Evolutionary conservation across 2,797 vertebrate species (phyloP).

Genomic region (Babyrousa celebensis): DNA sequence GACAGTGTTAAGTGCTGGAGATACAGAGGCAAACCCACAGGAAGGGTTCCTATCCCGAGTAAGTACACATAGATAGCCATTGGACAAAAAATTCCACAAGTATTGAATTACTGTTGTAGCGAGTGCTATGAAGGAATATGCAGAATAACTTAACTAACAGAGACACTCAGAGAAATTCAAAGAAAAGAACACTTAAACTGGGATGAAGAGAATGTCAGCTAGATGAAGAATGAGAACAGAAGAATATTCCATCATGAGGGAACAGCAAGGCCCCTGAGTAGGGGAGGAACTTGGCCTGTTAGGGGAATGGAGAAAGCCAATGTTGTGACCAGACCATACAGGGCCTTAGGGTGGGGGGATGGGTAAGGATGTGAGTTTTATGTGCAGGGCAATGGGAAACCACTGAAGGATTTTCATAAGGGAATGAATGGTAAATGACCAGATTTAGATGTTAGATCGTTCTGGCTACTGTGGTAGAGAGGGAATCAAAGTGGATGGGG

Average conservation of each 20-base stretch:
- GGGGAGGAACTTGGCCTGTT: background rate
- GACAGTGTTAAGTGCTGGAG: background rate
- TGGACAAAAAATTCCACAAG: background rate
- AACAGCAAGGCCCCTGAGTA: background rate
- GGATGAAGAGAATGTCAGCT: background rate
- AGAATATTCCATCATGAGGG: background rate
- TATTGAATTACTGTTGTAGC: background rate
- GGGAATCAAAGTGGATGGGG: background rate
- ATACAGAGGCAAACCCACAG: slow-evolving; percentile 2
- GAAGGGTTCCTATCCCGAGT: background rate
- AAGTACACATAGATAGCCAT: too few relatives aligned
- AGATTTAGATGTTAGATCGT: background rate
- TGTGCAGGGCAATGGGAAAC: background rate
- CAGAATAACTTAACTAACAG: background rate
- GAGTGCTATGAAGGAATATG: background rate
- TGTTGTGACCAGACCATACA: fast-evolving
- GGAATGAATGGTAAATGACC: background rate
- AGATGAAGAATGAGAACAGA: background rate
- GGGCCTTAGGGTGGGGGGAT: background rate
- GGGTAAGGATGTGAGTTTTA: background rate
- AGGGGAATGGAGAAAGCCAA: background rate
- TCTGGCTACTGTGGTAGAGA: background rate
- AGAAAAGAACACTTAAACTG: background rate
- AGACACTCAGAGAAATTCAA: background rate
- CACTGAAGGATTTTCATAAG: background rate